Conservation (phyloP, 2,888 invertebrate genomes). For the Lomographa bimaculata region DNA sequence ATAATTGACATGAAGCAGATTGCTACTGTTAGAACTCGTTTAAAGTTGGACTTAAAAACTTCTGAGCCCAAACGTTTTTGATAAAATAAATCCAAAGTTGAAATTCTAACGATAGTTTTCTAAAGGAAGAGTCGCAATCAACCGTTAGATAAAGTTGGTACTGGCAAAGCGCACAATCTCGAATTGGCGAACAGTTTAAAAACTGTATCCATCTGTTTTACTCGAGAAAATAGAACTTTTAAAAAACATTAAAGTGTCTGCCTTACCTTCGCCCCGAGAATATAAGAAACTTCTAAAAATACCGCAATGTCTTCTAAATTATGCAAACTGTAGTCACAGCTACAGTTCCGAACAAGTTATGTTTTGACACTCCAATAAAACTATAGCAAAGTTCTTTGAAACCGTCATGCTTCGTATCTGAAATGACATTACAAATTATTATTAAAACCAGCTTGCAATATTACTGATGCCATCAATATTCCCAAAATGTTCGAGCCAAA, state of each 20-base stretch:
- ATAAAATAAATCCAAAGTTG: slow-evolving; percentile 34
- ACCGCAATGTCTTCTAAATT: slow-evolving; percentile 2
- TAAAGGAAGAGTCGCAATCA: slow-evolving; percentile 67
- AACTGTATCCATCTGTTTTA: slow-evolving; percentile 62
- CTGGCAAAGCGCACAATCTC: slow-evolving; percentile 61
- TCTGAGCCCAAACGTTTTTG: slow-evolving; percentile 1
- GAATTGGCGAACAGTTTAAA: slow-evolving; percentile 66
- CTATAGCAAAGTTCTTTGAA: too few relatives aligned
- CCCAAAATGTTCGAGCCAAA: slow-evolving; percentile 25
- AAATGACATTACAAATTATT: too few relatives aligned
- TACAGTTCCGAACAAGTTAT: too few relatives aligned
- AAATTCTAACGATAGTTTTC: slow-evolving; percentile 63
- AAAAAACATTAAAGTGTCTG: slow-evolving; percentile 46
- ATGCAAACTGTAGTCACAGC: slow-evolving; percentile 29
- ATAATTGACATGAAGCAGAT: slow-evolving; percentile 12
- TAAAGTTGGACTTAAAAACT: background rate
- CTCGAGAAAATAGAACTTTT: slow-evolving; percentile 41
- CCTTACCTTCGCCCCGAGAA: slow-evolving; percentile 13
- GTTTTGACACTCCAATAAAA: too few relatives aligned
- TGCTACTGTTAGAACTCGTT: background rate
- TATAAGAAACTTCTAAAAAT: slow-evolving; percentile 17
- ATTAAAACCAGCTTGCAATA: too few relatives aligned
- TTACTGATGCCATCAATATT: slow-evolving; percentile 32
- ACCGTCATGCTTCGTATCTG: too few relatives aligned
- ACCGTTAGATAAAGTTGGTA: slow-evolving; percentile 71